Evolutionary conservation across 2,797 vertebrate species (phyloP), one percentile per base, ranked within the genome.

Genomic region (Hoplostethus mediterraneus): DNA sequence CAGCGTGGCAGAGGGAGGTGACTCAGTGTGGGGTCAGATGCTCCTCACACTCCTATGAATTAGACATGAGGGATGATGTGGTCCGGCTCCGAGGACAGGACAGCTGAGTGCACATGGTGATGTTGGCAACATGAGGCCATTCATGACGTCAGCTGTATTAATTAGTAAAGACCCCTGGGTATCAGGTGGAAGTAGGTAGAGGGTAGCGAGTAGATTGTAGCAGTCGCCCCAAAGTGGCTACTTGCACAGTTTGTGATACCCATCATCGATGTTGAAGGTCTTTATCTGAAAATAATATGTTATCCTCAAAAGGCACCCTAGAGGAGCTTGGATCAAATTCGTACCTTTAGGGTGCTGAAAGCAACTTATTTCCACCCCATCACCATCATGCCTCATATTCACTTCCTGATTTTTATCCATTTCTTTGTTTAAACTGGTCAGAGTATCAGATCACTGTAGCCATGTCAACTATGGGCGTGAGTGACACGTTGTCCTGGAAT

Each of bases 111-210:
- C 40, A n/a, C 69, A 38, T 59, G 58, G 55, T 71, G 76, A 63
- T 61, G 83, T 31, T 47, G 55, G 90, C 87, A 93, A 94, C 89
- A 86, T 64, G 87, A 95, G 85, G 87, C 89, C 79, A 51, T 71
- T 53, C 31, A 84, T 93, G 89, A 93, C 75, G 66, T 87, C 74
- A 16, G 63, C 81, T 79, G 80, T 73, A 87, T 95, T 58, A 93
- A 94, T 93, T 92, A 94, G 80, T 94, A 75, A 95, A 83, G 74
- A 77, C 64, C 71, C 55, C 65, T 21, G 66, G 51, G 87, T 91
- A 84, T 94, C 90, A 47, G 82, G 85, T 94, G 77, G 84, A 73
- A n/a, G n/a, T n/a, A n/a, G n/a, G n/a, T 72, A 59, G 73, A 60
- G 67, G 42, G 63, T 16, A 45, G 40, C 13, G 3, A 8, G 31